These are phyloP conservation scores for Dufourea novaeangliae DNA, from an alignment of 1,140 invertebrate species.

Conservation along the genomic window DNA sequence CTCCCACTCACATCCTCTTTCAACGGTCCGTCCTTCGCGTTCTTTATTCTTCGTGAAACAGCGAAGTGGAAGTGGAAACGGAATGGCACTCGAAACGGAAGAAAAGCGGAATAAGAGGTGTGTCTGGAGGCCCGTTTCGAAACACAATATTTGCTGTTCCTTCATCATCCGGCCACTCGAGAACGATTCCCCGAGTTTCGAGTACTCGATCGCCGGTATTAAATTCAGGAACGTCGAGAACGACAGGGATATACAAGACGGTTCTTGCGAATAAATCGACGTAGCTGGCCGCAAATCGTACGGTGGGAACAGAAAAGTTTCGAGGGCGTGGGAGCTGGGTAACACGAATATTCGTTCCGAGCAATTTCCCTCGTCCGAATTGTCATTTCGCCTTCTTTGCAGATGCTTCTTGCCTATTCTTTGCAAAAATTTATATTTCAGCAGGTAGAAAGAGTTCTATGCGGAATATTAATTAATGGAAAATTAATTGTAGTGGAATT, in stretches of 20 bases:
- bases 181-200: slow-evolving; percentile 9
- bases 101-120: slow-evolving; percentile 24
- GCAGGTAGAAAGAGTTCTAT: too few species aligned
- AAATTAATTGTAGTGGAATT: too few species aligned
- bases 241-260: neutral
- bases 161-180: neutral
- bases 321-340: too few species aligned
- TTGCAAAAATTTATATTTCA: too few species aligned
- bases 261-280: neutral
- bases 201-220: slow-evolving; percentile 28
- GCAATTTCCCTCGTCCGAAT: neutral
- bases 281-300: neutral
- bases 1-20: neutral
- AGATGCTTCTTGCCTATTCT: neutral
- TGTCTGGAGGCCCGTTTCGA: neutral
- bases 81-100: slow-evolving; percentile 24
- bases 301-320: neutral
- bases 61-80: slow-evolving; percentile 12
- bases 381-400: neutral
- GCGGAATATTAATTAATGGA: too few species aligned
- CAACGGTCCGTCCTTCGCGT: neutral
- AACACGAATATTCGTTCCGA: neutral
- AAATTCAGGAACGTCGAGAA: neutral
- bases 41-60: slow-evolving; percentile 3
- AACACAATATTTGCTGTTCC: slow-evolving; percentile 33